Conservation (phyloP, 2,888 invertebrate species). For the Eurytoma adleriae region DNA sequence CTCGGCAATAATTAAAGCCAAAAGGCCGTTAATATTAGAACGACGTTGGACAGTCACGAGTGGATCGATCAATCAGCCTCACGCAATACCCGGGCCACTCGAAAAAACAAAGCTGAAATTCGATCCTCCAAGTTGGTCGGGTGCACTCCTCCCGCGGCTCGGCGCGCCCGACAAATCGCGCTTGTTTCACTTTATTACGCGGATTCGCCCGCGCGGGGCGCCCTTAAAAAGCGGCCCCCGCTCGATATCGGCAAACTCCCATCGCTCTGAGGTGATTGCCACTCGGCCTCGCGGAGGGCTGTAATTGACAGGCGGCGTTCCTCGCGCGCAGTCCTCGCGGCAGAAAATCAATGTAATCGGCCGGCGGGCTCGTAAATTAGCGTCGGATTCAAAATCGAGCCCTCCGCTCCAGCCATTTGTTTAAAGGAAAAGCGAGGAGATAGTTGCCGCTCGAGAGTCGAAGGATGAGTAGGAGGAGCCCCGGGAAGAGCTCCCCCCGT, state of each 20-base stretch:
- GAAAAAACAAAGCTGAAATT: too few species aligned
- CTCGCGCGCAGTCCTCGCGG: constrained; percentile 22
- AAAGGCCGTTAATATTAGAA: too few species aligned
- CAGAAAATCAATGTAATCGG: constrained; percentile 40
- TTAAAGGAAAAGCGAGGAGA: constrained; percentile 5
- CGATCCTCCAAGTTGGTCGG: too few species aligned
- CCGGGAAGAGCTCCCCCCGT: not conserved
- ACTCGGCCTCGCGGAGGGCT: constrained; percentile 18
- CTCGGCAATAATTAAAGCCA: too few species aligned
- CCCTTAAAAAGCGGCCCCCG: not conserved
- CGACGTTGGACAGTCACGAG: too few species aligned
- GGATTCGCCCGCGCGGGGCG: not conserved
- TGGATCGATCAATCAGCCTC: too few species aligned
- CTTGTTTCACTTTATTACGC: not conserved
- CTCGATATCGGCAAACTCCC: constrained; percentile 19
- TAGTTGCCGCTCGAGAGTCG: too few species aligned
- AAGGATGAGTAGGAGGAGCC: not conserved
- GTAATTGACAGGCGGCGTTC: constrained; percentile 26
- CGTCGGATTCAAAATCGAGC: constrained; percentile 31
- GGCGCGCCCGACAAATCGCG: too few species aligned
- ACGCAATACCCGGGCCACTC: too few species aligned
- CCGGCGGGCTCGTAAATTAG: constrained; percentile 31
- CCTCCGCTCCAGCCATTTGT: constrained; percentile 7
- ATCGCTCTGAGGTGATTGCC: constrained; percentile 25
- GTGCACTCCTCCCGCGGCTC: too few species aligned